A percentile compares a stretch with the other conserved stretches of the same genome.
phyloP scores from a whole-genome alignment of 2,888 invertebrate species.

The Mesoligia furuncula region DNA sequence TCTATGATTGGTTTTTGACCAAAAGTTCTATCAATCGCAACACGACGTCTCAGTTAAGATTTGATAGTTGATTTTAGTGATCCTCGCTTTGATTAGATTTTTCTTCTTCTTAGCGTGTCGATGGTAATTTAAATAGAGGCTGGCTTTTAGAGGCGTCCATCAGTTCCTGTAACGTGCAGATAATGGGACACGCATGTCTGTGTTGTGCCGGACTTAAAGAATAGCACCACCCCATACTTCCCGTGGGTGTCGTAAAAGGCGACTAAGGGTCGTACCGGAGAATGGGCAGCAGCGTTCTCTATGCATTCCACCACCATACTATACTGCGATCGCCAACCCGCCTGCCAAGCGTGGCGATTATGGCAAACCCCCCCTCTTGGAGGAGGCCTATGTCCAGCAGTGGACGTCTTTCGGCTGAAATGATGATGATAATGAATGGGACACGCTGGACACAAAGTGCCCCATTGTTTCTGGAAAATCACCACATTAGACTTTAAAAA shows the following conservation, averaged over 20 bases:
- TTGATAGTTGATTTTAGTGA: background rate
- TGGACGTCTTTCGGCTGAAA: too few relatives aligned
- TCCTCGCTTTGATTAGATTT: background rate
- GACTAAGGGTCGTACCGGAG: too few relatives aligned
- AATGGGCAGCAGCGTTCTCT: too few relatives aligned
- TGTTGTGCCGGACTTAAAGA: too few relatives aligned
- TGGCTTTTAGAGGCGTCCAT: background rate
- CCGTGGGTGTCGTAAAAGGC: too few relatives aligned
- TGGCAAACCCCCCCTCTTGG: too few relatives aligned
- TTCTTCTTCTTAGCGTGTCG: background rate
- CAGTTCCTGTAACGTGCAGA: background rate
- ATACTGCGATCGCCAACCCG: too few relatives aligned
- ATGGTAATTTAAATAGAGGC: background rate
- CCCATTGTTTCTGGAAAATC: background rate
- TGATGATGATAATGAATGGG: too few relatives aligned
- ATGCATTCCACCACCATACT: too few relatives aligned
- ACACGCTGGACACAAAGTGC: background rate
- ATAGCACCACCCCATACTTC: too few relatives aligned
- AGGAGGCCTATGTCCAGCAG: too few relatives aligned
- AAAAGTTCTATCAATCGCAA: background rate
- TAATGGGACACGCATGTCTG: background rate
- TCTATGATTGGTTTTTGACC: background rate
- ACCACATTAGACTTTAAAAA: background rate
- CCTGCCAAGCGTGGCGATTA: too few relatives aligned
- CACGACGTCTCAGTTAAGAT: background rate